A percentile compares a stretch with the other conserved stretches of the same genome.
Conservation (phyloP, 2,797 vertebrate species). For the Psittacula derbiana region DNA sequence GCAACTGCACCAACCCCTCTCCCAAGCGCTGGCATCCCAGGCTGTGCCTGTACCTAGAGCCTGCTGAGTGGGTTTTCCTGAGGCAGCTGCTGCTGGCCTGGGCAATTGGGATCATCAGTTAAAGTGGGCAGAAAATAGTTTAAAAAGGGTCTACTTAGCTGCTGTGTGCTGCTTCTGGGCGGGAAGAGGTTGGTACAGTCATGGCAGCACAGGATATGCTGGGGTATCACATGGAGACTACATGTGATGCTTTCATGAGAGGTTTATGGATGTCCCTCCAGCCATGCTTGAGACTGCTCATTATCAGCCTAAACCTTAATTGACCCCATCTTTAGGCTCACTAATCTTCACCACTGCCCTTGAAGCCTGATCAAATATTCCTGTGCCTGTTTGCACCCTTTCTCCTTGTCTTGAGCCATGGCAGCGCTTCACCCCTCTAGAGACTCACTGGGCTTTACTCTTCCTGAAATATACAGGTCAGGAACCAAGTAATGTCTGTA, state of each 20-base stretch:
- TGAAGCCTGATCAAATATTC: background rate
- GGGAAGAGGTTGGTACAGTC: background rate
- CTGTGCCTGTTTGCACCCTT: background rate
- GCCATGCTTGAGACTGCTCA: rapidly evolving
- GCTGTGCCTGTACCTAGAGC: background rate
- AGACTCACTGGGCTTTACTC: rapidly evolving
- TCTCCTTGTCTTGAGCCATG: rapidly evolving
- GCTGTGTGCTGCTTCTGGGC: background rate
- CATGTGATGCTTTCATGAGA: rapidly evolving
- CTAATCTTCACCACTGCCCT: background rate
- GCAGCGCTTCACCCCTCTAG: background rate
- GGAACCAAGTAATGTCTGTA: background rate
- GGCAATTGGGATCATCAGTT: background rate
- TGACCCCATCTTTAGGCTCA: background rate
- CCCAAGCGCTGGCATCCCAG: rapidly evolving
- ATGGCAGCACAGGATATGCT: rapidly evolving
- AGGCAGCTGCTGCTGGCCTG: background rate
- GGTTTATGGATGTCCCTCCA: background rate
- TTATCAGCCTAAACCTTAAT: background rate
- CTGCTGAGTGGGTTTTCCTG: background rate
- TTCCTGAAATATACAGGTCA: background rate
- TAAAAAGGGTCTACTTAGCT: background rate
- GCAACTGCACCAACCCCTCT: background rate
- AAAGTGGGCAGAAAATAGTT: background rate
- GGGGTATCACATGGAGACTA: rapidly evolving